Percentiles rank a stretch among this genome's conserved stretches.
Evolutionary conservation across 23 tunicate species (phyloP).

Genomic region (Ascidia mentula): DNA sequence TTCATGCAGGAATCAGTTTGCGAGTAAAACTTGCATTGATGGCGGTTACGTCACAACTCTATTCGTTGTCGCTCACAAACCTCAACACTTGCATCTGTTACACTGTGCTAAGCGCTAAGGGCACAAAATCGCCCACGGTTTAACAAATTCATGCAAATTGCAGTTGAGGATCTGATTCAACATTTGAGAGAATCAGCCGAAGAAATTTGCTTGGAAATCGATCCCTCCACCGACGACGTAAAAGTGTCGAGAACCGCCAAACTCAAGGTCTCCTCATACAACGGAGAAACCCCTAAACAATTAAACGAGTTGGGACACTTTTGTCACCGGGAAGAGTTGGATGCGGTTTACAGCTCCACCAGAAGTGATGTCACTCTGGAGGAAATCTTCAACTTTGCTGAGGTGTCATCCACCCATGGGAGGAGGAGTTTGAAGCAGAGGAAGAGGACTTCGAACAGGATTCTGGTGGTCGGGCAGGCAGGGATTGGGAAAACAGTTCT

Average conservation of each 20-base stretch:
- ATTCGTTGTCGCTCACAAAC: too few species aligned
- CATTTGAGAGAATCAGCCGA: not conserved
- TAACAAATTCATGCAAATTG: too few species aligned
- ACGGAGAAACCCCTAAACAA: not conserved
- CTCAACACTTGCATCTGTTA: too few species aligned
- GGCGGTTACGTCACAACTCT: too few species aligned
- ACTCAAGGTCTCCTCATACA: not conserved
- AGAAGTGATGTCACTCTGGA: not conserved
- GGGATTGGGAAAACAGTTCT: not conserved
- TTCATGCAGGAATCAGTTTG: too few species aligned
- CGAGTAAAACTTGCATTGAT: too few species aligned
- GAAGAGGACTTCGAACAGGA: not conserved
- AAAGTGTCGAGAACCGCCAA: not conserved
- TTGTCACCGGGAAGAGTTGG: not conserved
- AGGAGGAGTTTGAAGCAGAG: not conserved
- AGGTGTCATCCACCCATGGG: not conserved
- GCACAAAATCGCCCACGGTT: too few species aligned
- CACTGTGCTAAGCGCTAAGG: too few species aligned
- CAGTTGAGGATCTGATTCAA: not conserved
- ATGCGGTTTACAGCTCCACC: not conserved
- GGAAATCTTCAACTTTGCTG: not conserved
- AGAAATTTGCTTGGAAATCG: not conserved
- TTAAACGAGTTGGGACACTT: not conserved
- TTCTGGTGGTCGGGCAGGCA: not conserved
- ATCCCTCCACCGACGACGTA: not conserved